Base-by-base conservation (phyloP, 2,888 invertebrate species). In the Ectemnius cavifrons region DNA sequence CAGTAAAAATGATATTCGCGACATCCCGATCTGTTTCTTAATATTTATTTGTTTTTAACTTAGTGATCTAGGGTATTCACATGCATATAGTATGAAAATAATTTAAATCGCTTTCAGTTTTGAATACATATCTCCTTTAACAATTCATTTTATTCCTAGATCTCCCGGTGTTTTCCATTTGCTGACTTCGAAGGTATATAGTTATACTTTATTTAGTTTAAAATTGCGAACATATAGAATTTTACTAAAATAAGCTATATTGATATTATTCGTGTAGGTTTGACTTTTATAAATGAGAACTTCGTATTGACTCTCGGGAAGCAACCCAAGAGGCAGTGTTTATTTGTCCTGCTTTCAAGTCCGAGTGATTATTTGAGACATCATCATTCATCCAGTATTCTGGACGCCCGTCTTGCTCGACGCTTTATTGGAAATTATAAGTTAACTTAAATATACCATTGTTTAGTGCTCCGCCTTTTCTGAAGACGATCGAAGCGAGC, bases 61-160 rank as follows among this genome's bases (percentile, higher is more conserved):
- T 27, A 60, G 8, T 8, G 37, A 60, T 27, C n/a, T 60, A 23
- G 37, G 16, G 18, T 20, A n/a, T 28, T 37, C 28, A 28, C 11
- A 20, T 45, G 20, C 46, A 52, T 56, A 47, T 47, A 20, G 63
- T 63, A 63, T 8, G 63, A 63, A 57, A 64, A 64, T 64, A 64
- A 23, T 57, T 18, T 16, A 45, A 37, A 57, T 27, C 16, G 14
- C 49, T 63, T 49, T 16, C 23, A 8, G 37, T 37, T 37, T 37
- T 37, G 11, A 37, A 37, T 37, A 37, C 37, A 59, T n/a, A 28
- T 59, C 57, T 57, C 57, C 18, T 37, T 37, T 37, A 37, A 37
- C 37, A 37, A 11, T 52, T 52, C n/a, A 16, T 49, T 49, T 14
- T 14, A 16, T 11, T 52, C 16, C 16, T 52, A 13, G 23, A 23